These are phyloP conservation scores for Acrocephalus kingi DNA, from an alignment of 2,113 vertebrate genomes.

Conservation along the genomic window DNA sequence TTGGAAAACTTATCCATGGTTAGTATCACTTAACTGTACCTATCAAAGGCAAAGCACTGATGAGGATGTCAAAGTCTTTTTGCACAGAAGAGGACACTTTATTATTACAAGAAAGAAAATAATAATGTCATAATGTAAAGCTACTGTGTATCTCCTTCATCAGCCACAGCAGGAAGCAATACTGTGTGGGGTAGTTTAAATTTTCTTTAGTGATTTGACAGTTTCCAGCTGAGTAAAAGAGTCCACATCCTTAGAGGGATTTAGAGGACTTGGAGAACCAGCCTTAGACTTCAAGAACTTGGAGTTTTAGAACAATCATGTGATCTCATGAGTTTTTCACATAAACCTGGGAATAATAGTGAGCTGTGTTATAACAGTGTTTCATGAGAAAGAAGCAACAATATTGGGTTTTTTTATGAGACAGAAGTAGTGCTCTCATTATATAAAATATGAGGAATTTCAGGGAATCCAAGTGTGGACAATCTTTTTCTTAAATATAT, in stretches of 20 bases:
- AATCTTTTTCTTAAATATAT: background rate
- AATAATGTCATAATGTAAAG: background rate
- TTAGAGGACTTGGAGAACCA: background rate
- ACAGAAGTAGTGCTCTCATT: background rate
- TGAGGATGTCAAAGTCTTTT: background rate
- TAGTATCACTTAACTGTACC: background rate
- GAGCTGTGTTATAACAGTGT: background rate
- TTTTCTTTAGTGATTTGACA: constrained; percentile 32
- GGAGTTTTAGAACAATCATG: fast-evolving
- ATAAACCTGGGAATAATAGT: background rate
- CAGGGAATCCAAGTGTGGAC: background rate
- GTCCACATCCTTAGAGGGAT: background rate
- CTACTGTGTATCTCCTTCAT: constrained; percentile 2
- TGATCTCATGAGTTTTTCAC: background rate
- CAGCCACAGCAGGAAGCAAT: constrained; percentile 37
- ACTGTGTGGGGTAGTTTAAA: background rate
- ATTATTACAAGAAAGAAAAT: background rate
- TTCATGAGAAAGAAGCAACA: background rate
- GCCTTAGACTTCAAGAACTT: background rate
- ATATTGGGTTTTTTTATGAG: background rate
- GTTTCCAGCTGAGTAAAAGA: background rate
- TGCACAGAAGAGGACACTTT: background rate
- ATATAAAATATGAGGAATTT: background rate
- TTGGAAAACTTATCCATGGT: background rate
- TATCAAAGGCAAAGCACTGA: background rate